Percentiles rank a stretch among this genome's conserved stretches.
Evolutionary conservation across 2,113 vertebrate genomes (phyloP).

Genomic region (Brachypodius melanocephalos): DNA sequence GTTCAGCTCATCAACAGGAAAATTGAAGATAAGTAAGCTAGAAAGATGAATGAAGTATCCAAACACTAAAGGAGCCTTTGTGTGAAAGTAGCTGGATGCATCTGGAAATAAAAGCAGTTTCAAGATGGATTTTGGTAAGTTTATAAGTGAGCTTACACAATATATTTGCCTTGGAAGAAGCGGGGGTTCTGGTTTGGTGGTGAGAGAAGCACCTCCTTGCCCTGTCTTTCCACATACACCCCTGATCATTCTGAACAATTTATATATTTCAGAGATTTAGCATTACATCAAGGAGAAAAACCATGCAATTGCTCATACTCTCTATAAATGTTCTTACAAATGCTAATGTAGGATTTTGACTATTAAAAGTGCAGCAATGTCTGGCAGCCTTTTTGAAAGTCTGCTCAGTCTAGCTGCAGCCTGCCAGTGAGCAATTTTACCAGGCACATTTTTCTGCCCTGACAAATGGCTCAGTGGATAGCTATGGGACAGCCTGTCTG

Average conservation of each 20-base stretch:
- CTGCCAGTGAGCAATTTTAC: background rate
- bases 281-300: background rate
- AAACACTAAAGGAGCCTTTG: background rate
- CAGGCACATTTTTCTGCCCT: background rate
- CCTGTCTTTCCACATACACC: background rate
- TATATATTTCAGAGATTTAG: background rate
- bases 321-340: conserved; percentile 33
- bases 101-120: background rate
- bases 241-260: background rate
- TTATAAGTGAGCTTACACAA: background rate
- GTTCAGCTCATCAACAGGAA: background rate
- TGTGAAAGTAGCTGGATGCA: background rate
- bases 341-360: background rate
- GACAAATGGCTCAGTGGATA: background rate
- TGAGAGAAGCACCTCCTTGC: background rate
- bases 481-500: background rate
- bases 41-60: background rate
- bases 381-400: background rate
- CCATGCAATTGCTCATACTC: background rate
- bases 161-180: background rate
- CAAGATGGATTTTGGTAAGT: background rate
- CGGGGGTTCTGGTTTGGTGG: background rate
- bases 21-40: background rate
- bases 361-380: background rate
- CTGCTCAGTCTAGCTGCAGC: background rate